Conservation (phyloP, 1,140 invertebrate species). For the Triops cancriformis region DNA sequence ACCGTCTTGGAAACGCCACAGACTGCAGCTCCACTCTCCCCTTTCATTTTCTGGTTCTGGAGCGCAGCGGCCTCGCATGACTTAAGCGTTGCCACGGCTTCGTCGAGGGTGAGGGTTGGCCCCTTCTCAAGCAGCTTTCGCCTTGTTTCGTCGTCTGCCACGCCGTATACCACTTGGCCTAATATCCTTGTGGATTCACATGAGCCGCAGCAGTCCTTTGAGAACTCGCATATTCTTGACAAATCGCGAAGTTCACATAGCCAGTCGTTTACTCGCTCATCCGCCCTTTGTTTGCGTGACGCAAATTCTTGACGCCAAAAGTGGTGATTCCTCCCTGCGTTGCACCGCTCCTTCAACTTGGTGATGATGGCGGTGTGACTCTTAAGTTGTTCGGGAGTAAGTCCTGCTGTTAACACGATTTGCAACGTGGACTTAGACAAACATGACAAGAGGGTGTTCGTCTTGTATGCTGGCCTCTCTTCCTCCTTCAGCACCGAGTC, state of each 20-base stretch:
- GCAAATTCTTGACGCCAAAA: constrained; percentile 11
- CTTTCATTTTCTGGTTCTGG: neutral
- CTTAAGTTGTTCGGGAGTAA: neutral
- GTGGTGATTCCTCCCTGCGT: constrained; percentile 14
- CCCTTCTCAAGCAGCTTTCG: constrained; percentile 11
- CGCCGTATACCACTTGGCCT: constrained; percentile 1
- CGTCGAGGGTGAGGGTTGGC: neutral
- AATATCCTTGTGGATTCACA: neutral
- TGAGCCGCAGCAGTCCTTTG: constrained; percentile 8
- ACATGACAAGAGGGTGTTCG: constrained; percentile 15
- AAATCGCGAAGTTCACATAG: constrained; percentile 16
- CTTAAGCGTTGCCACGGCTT: neutral
- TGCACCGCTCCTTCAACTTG: constrained; percentile 16
- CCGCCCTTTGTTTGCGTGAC: neutral
- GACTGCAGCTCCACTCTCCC: neutral
- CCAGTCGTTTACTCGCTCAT: neutral
- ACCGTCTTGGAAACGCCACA: neutral
- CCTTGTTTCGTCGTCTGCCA: neutral
- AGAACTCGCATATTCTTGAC: constrained; percentile 1
- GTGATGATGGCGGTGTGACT: neutral
- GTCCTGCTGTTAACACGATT: neutral
- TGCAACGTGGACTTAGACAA: neutral
- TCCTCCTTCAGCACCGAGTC: neutral
- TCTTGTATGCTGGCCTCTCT: constrained; percentile 16
- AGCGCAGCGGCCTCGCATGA: neutral